Evolutionary conservation across 2,797 vertebrate genomes (phyloP), one percentile per base, ranked within the genome.

Genomic region (Amniataba percoides): DNA sequence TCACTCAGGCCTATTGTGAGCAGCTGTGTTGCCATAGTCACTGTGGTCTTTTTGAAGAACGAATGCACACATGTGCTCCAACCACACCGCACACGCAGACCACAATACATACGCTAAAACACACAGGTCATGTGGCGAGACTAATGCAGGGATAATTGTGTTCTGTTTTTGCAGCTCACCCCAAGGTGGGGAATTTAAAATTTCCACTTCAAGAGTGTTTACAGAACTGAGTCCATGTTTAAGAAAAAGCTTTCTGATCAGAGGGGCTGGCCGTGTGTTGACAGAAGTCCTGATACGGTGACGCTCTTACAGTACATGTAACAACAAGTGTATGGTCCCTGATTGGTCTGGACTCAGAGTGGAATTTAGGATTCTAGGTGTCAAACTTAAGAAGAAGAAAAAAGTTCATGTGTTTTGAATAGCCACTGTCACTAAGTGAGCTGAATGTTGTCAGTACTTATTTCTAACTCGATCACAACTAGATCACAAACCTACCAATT

Each of bases 1-100:
- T 87, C 84, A 80, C 58, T 88, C 78, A 52, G 48, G 58, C 71
- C 67, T 75, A 58, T 80, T 88, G 72, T 87, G 74, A 83, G 71
- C 83, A 88, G 82, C 84, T 86, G 81, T 72, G 79, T 82, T 80
- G 70, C 85, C 83, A 25, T 51, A 67, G 84, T 86, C 83, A 27
- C 72, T 86, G 78, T 7, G 70, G 67, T 84, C 71, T 6, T 78
- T 84, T 81, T 90, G 84, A 90, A 92, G 81, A 74, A 60, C 40
- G 31, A 9, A 46, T 3, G 31, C 57, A 63, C 27, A 45, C 73
- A 66, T 45, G 57, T 72, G 42, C 74, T 64, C 64, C 4, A 9
- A 74, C 77, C 63, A 53, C 59, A 78, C 21, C 36, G 12, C 55
- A 45, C 74, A 42, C 70, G 68, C 45, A 57, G 16, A 36, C 31